Evolutionary conservation across 2,113 vertebrate species (phyloP), one percentile per base, ranked within the genome.

Genomic region (Heterocephalus glaber): DNA sequence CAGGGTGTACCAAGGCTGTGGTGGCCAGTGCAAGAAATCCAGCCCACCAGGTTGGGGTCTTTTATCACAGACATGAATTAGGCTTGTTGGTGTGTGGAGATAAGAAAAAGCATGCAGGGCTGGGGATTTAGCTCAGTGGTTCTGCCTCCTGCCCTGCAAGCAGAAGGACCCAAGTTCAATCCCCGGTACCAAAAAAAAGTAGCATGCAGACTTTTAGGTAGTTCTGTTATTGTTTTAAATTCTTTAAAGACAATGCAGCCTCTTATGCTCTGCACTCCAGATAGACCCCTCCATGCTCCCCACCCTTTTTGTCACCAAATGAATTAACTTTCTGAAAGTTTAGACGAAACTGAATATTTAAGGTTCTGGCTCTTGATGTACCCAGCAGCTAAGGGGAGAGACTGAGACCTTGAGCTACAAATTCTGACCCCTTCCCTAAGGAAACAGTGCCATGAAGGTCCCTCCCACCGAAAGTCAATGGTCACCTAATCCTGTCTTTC

Each of bases 171-270:
- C n/a, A n/a, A n/a, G n/a, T n/a, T n/a, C n/a, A n/a, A n/a, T n/a
- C n/a, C n/a, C n/a, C n/a, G n/a, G n/a, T n/a, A n/a, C n/a, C n/a
- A n/a, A n/a, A n/a, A n/a, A n/a, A n/a, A n/a, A n/a, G n/a, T n/a
- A n/a, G 33, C 6, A 16, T 52, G 17, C 2, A 19, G 63, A 68
- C 38, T 65, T 90, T 52, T 20, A 41, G 72, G 41, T 79, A 49
- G 74, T n/a, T 86, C 80, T 89, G 10, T 72, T 38, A 35, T 44
- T 70, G 77, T 60, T 93, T 65, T 77, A 12, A 89, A 52, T 96
- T 81, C 41, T 95, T 86, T 89, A 1, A 7, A 47, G 61, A 89
- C 47, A 60, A 47, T 11, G 24, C 2, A 47, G 14, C 54, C 76
- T 66, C 35, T 84, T n/a, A 41, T 19, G 70, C 74, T 30, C 35